A percentile compares a stretch with the other conserved stretches of the same genome.
Conservation (phyloP, 2,888 invertebrate genomes). For the Invenusta paracnida region DNA sequence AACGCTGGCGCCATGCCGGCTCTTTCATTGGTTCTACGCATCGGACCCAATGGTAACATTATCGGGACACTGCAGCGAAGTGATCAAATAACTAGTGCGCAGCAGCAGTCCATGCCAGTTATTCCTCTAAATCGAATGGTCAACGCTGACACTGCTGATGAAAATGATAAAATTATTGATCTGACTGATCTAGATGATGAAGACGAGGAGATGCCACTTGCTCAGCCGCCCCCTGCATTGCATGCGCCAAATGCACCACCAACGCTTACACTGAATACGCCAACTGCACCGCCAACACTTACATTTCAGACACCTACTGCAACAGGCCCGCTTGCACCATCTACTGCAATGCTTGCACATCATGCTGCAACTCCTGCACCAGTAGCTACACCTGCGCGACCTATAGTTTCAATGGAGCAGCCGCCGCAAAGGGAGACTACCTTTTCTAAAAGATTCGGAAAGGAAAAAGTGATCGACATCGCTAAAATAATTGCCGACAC, state of each 20-base stretch:
- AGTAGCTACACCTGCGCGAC: no score
- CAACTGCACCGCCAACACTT: no score
- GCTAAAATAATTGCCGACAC: background rate
- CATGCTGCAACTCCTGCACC: no score
- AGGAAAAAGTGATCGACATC: background rate
- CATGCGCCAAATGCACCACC: no score
- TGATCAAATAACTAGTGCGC: background rate
- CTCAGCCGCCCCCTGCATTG: no score
- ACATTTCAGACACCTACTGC: no score
- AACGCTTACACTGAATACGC: no score
- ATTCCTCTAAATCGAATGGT: no score
- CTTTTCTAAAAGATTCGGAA: background rate
- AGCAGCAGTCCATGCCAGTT: background rate
- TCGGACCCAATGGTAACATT: background rate
- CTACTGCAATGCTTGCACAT: no score
- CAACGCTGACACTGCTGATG: no score
- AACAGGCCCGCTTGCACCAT: no score
- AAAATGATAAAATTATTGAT: background rate
- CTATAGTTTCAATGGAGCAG: no score
- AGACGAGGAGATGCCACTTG: background rate
- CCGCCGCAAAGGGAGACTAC: background rate
- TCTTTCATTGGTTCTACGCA: background rate
- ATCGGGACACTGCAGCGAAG: background rate
- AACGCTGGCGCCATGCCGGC: background rate
- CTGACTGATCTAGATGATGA: background rate